These are phyloP conservation scores for Cacoxenus indagator DNA, from an alignment of 2,888 invertebrate species.

Conservation along the genomic window DNA sequence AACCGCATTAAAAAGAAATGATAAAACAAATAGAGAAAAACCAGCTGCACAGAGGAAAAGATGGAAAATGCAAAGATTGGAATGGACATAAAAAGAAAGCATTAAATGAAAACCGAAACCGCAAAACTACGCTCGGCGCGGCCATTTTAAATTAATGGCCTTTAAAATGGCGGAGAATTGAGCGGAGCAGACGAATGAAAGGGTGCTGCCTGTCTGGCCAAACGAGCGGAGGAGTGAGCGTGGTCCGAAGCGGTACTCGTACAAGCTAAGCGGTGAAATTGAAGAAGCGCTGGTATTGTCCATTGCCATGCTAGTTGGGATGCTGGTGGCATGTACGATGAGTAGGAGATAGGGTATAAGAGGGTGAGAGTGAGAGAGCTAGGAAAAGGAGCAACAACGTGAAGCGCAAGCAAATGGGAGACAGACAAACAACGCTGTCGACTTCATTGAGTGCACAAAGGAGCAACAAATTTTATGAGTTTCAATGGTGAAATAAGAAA, in stretches of 20 bases:
- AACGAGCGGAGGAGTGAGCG: not conserved
- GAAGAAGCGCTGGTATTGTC: no score
- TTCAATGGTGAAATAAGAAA: slow-evolving; percentile 55
- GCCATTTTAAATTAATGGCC: slow-evolving; percentile 60
- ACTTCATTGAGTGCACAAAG: slow-evolving; percentile 50
- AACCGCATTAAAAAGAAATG: slow-evolving; percentile 27
- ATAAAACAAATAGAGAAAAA: slow-evolving; percentile 20
- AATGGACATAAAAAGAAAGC: not conserved
- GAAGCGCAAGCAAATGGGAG: not conserved
- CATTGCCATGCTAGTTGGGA: no score
- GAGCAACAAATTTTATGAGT: slow-evolving; percentile 58
- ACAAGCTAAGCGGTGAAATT: no score
- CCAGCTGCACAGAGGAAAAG: not conserved
- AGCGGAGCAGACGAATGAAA: slow-evolving; percentile 27
- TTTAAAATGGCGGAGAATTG: slow-evolving; percentile 50
- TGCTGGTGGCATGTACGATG: not conserved
- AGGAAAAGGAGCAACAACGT: not conserved
- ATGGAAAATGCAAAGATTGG: slow-evolving; percentile 13
- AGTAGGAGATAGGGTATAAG: no score
- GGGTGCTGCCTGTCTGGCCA: slow-evolving; percentile 21
- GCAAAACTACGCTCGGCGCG: slow-evolving; percentile 29
- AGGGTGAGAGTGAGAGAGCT: not conserved
- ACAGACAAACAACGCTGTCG: slow-evolving; percentile 14
- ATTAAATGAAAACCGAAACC: slow-evolving; percentile 22
- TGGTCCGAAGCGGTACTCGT: no score